Base-by-base conservation (phyloP, 2,888 invertebrate genomes). In the Abrostola triplasia region DNA sequence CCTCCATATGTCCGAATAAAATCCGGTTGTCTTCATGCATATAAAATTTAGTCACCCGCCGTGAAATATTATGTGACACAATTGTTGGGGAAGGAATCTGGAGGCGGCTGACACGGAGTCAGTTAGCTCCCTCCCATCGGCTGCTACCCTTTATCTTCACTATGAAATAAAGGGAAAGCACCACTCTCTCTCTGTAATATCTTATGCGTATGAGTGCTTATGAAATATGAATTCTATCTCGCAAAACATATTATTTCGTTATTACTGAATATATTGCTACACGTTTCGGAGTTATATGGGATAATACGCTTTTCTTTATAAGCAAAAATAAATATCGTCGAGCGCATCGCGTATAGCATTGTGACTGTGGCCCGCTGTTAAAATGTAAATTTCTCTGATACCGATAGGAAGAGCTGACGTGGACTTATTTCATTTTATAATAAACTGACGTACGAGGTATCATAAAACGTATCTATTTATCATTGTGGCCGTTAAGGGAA, bases 211-310 rank as follows among this genome's bases (percentile, higher is more conserved):
- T 86, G 90, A 90, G 90, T 92, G 90, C 90, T 91, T 91, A 92
- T 93, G 92, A 94, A 93, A 93, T 93, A 94, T 93, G 92, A 92
- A 93, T 92, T 92, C 91, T 90, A 91, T 93, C 88, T 92, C 86
- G 84, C 88, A 89, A 92, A 91, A 92, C 92, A 91, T 93, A 91
- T 92, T 93, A 93, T 92, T 92, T 88, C 89, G 91, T 92, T 93
- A 92, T 92, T 92, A 89, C 91, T 87, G 83, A 89, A 90, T 90
- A 90, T 90, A 92, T 92, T 89, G 90, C 87, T 89, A 90, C 89
- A 88, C 88, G 87, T 89, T 88, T 82, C 83, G 74, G 85, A 84
- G 84, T 87, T 86, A 87, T 84, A 86, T 83, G 85, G 84, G 80
- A 83, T 83, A 84, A 81, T 83, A 84, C 77, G 81, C 81, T 81